Evolutionary conservation across 2,888 invertebrate genomes (phyloP).

Genomic region (Lordiphosa fenestrarum): DNA sequence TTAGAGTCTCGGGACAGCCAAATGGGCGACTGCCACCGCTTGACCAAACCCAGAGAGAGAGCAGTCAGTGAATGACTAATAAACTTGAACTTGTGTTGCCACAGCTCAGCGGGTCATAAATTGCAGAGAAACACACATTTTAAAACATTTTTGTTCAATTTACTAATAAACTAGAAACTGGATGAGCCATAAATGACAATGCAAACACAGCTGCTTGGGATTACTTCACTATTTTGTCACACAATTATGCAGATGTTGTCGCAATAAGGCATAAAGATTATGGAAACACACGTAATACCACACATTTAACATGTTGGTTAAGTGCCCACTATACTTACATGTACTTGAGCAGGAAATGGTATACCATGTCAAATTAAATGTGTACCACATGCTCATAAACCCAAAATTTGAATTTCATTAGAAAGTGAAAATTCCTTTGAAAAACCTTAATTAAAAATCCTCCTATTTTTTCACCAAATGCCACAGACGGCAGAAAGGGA

Average conservation of each 20-base stretch:
- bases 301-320: conserved; percentile 2
- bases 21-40: conserved; percentile 32
- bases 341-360: conserved; percentile 12
- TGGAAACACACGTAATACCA: conserved; percentile 58
- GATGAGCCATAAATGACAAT: background rate
- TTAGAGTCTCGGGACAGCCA: background rate
- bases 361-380: conserved; percentile 15
- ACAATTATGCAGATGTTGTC: conserved; percentile 28
- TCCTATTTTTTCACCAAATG: too few species aligned
- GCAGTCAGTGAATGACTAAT: conserved; percentile 50
- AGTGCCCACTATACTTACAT: conserved; percentile 24
- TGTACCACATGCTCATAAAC: conserved; percentile 2
- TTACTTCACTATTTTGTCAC: background rate
- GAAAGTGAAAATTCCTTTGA: conserved; percentile 24
- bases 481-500: conserved; percentile 8
- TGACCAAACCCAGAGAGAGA: conserved; percentile 2
- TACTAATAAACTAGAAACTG: conserved; percentile 3
- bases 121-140: conserved; percentile 31
- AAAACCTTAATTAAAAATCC: conserved; percentile 36
- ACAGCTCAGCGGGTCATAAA: conserved; percentile 22
- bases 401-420: conserved; percentile 6
- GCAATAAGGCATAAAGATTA: conserved; percentile 52
- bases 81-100: conserved; percentile 71
- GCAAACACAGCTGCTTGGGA: conserved; percentile 6
- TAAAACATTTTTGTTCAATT: conserved; percentile 24